Evolutionary conservation across 2,113 vertebrate species (phyloP).

Genomic region (Heterochromis multidens): DNA sequence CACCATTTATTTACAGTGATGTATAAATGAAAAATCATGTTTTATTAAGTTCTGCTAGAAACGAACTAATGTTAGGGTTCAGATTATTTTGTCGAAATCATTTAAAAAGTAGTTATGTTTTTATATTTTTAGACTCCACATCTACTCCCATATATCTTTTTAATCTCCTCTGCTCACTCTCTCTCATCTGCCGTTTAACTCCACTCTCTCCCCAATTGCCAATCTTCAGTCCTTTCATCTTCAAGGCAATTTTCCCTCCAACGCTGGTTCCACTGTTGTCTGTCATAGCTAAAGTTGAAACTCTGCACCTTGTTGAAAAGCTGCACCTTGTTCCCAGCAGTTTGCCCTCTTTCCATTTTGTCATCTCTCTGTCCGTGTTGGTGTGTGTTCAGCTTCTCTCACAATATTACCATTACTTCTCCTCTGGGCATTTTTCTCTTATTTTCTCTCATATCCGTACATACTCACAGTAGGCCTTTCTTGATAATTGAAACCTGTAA

Average conservation of each 20-base stretch:
- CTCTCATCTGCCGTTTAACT: not conserved
- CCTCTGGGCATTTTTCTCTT: not conserved
- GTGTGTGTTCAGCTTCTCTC: not conserved
- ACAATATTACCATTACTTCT: not conserved
- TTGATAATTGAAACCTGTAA: not conserved
- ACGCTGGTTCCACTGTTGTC: not conserved
- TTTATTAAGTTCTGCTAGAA: not conserved
- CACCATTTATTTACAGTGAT: not conserved
- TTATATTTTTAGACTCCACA: not conserved
- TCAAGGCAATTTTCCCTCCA: not conserved
- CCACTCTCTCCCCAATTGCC: not conserved
- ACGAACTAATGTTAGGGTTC: not conserved
- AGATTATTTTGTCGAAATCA: not conserved
- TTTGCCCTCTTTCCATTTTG: not conserved
- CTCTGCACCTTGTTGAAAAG: not conserved
- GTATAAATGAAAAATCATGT: accelerated
- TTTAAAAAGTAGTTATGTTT: not conserved
- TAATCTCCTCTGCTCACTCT: not conserved
- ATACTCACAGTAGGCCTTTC: accelerated
- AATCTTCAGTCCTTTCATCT: constrained; percentile 2
- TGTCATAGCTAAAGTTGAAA: not conserved
- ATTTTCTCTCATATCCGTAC: not conserved
- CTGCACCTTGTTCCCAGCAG: not conserved
- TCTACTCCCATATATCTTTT: not conserved
- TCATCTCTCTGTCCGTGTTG: not conserved